Conservation (phyloP, 2,797 vertebrate genomes). For the Pantherophis vulpinus region DNA sequence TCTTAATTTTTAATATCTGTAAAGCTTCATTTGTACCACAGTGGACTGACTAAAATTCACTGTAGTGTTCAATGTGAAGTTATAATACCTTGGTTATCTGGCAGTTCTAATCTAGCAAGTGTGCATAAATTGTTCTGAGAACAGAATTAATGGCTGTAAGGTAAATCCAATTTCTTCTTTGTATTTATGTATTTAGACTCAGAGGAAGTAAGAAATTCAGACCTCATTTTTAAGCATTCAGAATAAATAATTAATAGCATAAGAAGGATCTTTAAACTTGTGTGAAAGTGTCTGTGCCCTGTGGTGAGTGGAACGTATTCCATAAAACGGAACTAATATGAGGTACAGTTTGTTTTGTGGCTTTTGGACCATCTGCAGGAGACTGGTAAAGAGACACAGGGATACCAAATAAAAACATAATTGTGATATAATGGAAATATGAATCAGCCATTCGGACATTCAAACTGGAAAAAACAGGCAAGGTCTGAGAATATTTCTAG, state of each 20-base stretch:
- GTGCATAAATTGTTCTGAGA: neutral
- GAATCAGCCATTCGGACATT: conserved; percentile 66
- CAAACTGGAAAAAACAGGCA: conserved; percentile 47
- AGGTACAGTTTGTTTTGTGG: conserved; percentile 72
- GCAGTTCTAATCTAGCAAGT: neutral
- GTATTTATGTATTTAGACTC: neutral
- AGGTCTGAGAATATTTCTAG: conserved; percentile 45
- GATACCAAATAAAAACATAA: conserved; percentile 66
- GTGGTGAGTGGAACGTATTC: conserved; percentile 61
- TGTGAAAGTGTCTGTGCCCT: conserved; percentile 59
- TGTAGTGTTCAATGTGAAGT: neutral
- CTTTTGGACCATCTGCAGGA: conserved; percentile 72
- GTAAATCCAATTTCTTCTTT: neutral
- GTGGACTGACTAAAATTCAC: neutral
- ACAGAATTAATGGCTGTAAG: neutral
- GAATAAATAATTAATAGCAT: conserved; percentile 20
- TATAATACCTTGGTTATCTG: conserved; percentile 12
- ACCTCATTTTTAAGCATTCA: neutral
- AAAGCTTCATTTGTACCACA: conserved; percentile 41
- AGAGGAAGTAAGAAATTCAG: neutral
- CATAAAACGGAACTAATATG: conserved; percentile 67
- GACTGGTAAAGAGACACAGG: conserved; percentile 63
- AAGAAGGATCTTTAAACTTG: conserved; percentile 18
- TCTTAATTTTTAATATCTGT: neutral
- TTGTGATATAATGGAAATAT: conserved; percentile 66